Conservation (phyloP, 2,113 vertebrate species). For the Centropristis striata region DNA sequence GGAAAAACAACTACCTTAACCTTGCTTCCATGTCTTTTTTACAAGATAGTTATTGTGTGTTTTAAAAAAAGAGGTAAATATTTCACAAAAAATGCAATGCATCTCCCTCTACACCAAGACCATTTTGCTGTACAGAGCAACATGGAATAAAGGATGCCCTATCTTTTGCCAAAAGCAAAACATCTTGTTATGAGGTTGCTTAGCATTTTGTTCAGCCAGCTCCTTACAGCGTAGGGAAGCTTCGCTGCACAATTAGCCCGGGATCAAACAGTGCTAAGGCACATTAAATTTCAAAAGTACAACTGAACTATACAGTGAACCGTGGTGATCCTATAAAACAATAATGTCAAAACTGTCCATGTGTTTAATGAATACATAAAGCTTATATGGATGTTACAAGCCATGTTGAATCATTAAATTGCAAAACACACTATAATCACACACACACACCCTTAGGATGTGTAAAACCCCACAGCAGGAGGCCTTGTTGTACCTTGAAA, state of each 20-base stretch:
- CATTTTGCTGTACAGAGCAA: constrained; percentile 11
- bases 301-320: not conserved
- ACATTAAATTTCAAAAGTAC: constrained; percentile 23
- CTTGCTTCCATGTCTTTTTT: constrained; percentile 16
- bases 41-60: constrained; percentile 9
- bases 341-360: constrained; percentile 27
- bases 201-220: constrained; percentile 41
- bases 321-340: constrained; percentile 29
- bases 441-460: constrained; percentile 42
- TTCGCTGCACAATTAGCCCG: constrained; percentile 9
- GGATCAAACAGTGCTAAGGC: constrained; percentile 41
- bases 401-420: constrained; percentile 48
- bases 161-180: constrained; percentile 48
- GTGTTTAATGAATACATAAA: constrained; percentile 53
- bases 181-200: constrained; percentile 22
- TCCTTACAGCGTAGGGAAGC: not conserved
- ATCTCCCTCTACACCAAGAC: constrained; percentile 15
- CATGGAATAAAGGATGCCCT: constrained; percentile 11
- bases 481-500: constrained; percentile 47
- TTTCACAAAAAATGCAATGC: constrained; percentile 16
- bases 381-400: constrained; percentile 51
- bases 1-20: constrained; percentile 37
- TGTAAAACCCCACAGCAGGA: constrained; percentile 44
- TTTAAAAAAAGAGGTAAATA: constrained; percentile 40
- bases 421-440: constrained; percentile 51